Conservation (phyloP, 2,797 vertebrate genomes). For the Falco concolor region DNA sequence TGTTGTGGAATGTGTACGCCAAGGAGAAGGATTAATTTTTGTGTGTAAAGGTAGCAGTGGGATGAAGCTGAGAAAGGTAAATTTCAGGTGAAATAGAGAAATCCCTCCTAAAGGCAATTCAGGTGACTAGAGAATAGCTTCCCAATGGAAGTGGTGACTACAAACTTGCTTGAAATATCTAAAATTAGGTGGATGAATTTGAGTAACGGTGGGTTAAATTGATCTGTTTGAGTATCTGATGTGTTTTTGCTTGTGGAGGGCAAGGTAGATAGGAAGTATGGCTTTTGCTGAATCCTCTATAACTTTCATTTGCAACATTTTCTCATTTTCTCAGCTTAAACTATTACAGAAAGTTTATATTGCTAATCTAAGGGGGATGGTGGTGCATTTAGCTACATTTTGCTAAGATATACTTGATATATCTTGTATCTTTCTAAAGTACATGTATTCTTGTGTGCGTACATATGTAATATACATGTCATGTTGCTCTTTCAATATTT, state of each 20-base stretch:
- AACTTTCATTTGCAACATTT: background rate
- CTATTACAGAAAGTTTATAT: background rate
- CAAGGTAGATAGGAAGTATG: no score
- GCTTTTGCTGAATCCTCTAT: no score
- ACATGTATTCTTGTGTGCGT: background rate
- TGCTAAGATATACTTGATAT: background rate
- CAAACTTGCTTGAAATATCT: background rate
- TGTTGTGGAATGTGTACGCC: background rate
- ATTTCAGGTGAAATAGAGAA: background rate
- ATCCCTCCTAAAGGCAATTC: background rate
- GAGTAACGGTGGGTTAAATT: background rate
- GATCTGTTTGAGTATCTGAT: background rate
- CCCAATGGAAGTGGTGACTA: background rate
- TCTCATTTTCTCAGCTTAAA: background rate
- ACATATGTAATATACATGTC: rapidly evolving
- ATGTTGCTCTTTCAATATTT: background rate
- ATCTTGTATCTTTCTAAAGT: background rate
- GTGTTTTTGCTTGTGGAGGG: background rate
- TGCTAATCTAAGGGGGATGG: background rate
- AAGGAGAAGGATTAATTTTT: background rate
- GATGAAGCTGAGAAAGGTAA: background rate
- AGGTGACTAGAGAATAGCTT: background rate
- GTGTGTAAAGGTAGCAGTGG: background rate
- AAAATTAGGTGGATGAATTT: background rate
- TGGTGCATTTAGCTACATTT: background rate